Percentiles rank a stretch among this genome's conserved stretches.
These are phyloP conservation scores for Pseudanteris insignis DNA, from an alignment of 2,888 invertebrate species.

Conservation along the genomic window DNA sequence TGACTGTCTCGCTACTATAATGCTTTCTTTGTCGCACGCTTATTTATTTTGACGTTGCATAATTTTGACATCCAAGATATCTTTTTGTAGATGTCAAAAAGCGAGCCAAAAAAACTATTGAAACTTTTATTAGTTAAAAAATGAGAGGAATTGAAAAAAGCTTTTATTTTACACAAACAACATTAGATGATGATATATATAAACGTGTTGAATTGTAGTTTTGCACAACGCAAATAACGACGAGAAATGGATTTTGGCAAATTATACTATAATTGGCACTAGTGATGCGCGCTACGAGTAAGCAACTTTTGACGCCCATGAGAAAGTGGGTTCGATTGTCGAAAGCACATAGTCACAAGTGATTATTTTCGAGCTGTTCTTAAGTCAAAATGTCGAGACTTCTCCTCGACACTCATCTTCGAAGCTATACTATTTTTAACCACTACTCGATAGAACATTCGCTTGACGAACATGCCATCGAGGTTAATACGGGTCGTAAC, in stretches of 20 bases:
- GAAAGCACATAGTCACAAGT: constrained; percentile 5
- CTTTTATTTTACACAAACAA: no score
- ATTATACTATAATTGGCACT: not conserved
- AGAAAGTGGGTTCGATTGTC: not conserved
- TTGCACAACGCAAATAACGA: no score
- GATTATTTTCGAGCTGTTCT: not conserved
- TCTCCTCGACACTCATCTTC: constrained; percentile 37
- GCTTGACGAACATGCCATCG: constrained; percentile 59
- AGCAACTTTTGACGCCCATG: constrained; percentile 22
- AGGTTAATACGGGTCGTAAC: constrained; percentile 61
- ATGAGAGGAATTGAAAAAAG: no score
- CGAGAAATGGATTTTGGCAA: not conserved
- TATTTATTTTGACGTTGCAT: constrained; percentile 15
- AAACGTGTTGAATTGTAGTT: no score
- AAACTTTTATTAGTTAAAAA: no score
- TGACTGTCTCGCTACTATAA: no score
- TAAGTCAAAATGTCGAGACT: constrained; percentile 21
- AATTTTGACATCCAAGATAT: constrained; percentile 10
- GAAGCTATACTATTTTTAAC: constrained; percentile 60
- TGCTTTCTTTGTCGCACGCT: no score
- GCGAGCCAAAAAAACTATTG: not conserved
- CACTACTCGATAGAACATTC: constrained; percentile 55
- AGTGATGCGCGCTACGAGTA: not conserved
- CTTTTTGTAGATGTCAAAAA: constrained; percentile 7
- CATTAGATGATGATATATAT: no score